These are phyloP conservation scores for Drosophila hamatofila DNA, from an alignment of 2,888 invertebrate species.

Conservation along the genomic window DNA sequence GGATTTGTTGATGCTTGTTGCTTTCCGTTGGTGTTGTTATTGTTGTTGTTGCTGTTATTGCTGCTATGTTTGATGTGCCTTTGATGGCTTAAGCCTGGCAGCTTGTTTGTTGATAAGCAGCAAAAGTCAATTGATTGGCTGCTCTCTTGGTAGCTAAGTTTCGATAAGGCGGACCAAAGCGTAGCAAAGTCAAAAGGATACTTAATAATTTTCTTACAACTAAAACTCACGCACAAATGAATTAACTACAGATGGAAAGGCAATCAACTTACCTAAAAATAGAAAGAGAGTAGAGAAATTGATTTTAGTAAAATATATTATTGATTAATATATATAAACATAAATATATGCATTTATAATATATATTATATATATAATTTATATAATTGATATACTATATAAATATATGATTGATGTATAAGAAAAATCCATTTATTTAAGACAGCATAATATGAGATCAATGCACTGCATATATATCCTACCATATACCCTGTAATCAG, in stretches of 20 bases:
- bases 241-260: conserved; percentile 4
- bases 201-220: conserved; percentile 43
- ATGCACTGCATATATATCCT: background rate
- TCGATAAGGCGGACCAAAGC: conserved; percentile 29
- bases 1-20: conserved; percentile 22
- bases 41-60: conserved; percentile 12
- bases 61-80: conserved; percentile 39
- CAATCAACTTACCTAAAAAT: conserved; percentile 66
- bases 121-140: conserved; percentile 49
- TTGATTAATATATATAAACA: background rate
- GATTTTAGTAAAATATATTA: conserved; percentile 6
- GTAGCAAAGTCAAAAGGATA: conserved; percentile 3
- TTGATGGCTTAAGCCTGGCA: conserved; percentile 52
- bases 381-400: too few species aligned
- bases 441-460: background rate
- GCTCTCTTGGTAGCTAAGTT: conserved; percentile 25
- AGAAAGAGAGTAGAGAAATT: conserved; percentile 27
- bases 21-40: background rate
- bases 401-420: too few species aligned
- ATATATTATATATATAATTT: too few species aligned
- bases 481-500: background rate
- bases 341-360: too few species aligned
- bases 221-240: conserved; percentile 60
- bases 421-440: background rate
- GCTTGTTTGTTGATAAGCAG: conserved; percentile 31